phyloP scores from a whole-genome alignment of 2,113 vertebrate genomes.

The Tiliqua scincoides region DNA sequence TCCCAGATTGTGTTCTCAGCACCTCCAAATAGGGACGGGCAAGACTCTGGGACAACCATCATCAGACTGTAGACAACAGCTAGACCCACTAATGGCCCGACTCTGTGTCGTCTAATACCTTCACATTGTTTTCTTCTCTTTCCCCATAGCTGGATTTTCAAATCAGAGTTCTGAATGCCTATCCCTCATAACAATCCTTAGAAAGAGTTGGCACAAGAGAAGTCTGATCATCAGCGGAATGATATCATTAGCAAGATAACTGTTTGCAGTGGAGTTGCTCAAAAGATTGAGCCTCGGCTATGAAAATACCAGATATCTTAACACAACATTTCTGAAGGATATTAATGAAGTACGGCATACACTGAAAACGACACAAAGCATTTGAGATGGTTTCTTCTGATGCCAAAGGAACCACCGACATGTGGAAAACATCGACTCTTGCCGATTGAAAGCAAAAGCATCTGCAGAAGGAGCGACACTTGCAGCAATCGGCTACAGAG shows the following conservation, averaged over 20 bases:
- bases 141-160: background rate
- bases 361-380: background rate
- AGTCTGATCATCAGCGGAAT: constrained; percentile 17
- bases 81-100: no score
- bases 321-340: background rate
- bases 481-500: background rate
- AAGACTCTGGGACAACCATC: no score
- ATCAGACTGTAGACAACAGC: no score
- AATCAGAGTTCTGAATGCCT: background rate
- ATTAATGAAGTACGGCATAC: constrained; percentile 19
- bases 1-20: no score
- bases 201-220: background rate
- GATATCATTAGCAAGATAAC: constrained; percentile 3
- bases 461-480: background rate
- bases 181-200: background rate
- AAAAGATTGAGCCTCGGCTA: background rate
- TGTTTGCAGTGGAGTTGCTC: constrained; percentile 13
- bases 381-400: background rate
- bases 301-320: background rate
- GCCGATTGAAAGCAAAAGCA: background rate
- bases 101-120: background rate
- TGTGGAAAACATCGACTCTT: background rate
- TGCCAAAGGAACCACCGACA: background rate
- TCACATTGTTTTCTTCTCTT: background rate
- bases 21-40: no score